phyloP scores from a whole-genome alignment of 2,797 vertebrate genomes.

The Tympanoctomys barrerae region DNA sequence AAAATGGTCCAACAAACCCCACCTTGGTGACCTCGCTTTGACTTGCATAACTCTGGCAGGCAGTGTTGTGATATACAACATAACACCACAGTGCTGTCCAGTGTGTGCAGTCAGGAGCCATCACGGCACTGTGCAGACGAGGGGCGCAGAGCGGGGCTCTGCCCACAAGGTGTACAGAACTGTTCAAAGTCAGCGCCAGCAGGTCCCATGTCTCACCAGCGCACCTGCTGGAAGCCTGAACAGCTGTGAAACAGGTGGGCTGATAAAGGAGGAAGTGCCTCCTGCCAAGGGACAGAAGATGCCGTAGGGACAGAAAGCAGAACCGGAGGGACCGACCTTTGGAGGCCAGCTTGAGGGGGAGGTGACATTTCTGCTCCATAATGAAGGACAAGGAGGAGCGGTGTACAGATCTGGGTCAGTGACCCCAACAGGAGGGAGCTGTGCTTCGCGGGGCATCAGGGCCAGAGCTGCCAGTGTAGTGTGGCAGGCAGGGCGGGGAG shows the following conservation, averaged over 20 bases:
- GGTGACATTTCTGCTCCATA: not conserved
- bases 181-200: too few relatives aligned
- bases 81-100: not conserved
- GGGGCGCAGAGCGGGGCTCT: not conserved
- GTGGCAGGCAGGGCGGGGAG: not conserved
- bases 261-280: not conserved
- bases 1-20: not conserved
- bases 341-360: too few relatives aligned
- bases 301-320: not conserved
- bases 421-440: not conserved
- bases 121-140: too few relatives aligned
- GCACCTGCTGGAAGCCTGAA: not conserved
- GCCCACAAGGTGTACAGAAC: not conserved
- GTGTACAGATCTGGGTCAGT: not conserved
- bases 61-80: not conserved
- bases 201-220: not conserved
- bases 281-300: not conserved
- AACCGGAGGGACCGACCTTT: not conserved
- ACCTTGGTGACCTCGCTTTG: not conserved
- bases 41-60: not conserved
- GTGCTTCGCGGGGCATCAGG: not conserved
- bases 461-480: too few relatives aligned
- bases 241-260: not conserved
- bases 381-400: not conserved
- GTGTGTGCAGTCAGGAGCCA: not conserved